phyloP scores from a whole-genome alignment of 64 coral and sea anemone species.

The Acropora tenuis region DNA sequence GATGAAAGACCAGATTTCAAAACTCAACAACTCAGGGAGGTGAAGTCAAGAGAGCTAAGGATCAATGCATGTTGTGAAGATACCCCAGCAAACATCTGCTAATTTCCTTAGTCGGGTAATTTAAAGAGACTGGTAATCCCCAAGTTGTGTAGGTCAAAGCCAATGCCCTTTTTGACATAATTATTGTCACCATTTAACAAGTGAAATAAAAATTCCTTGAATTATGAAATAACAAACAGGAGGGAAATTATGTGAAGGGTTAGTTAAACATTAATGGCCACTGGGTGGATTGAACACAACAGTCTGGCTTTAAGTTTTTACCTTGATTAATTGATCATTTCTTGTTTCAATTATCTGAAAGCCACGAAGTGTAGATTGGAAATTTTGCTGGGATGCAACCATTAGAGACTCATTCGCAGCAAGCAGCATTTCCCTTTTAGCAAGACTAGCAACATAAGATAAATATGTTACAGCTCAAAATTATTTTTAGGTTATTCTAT shows the following conservation, averaged over 20 bases:
- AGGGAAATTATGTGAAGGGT: too few relatives aligned
- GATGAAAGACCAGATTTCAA: not conserved
- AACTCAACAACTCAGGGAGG: too few relatives aligned
- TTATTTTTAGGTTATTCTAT: too few relatives aligned
- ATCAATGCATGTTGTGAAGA: too few relatives aligned
- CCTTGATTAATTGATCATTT: slow-evolving; percentile 52
- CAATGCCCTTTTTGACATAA: not conserved
- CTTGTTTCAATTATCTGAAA: slow-evolving; percentile 38
- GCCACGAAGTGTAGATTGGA: not conserved
- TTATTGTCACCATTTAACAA: not conserved
- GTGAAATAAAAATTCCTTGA: not conserved
- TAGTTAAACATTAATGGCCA: too few relatives aligned
- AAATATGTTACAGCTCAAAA: not conserved
- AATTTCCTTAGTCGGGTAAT: too few relatives aligned
- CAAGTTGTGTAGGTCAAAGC: not conserved
- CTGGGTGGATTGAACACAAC: not conserved
- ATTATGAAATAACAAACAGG: not conserved
- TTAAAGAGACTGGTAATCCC: not conserved
- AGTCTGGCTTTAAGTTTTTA: not conserved
- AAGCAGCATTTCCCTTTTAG: slow-evolving; percentile 42
- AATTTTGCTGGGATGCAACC: not conserved
- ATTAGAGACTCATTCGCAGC: slow-evolving; percentile 13
- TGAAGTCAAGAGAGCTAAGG: too few relatives aligned
- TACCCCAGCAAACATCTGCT: too few relatives aligned
- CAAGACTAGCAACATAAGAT: not conserved